A percentile compares a stretch with the other conserved stretches of the same genome.
phyloP scores from a whole-genome alignment of 1,140 invertebrate species.

The Scaptodrosophila lebanonensis region DNA sequence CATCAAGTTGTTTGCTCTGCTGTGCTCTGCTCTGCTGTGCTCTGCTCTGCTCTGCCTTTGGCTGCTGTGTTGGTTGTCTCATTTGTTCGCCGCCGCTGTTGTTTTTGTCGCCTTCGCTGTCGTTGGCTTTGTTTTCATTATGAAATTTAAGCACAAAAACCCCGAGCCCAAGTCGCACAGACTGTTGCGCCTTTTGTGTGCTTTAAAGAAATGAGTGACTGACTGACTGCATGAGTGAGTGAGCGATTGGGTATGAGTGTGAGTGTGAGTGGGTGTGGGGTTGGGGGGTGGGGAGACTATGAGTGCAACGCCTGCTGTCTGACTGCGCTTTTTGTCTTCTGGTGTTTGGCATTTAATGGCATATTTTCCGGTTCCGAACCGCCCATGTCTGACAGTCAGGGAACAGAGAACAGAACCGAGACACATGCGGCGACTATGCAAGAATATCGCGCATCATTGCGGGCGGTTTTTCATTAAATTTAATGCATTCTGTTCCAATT shows the following conservation, averaged over 20 bases:
- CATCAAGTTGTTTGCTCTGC: constrained; percentile 38
- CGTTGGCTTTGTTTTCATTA: constrained; percentile 59
- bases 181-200: too few relatives aligned
- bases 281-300: too few relatives aligned
- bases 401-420: not conserved
- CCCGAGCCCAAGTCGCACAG: too few relatives aligned
- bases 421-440: constrained; percentile 9
- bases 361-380: constrained; percentile 64
- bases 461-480: constrained; percentile 51
- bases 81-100: constrained; percentile 26
- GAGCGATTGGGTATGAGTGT: too few relatives aligned
- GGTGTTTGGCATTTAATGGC: constrained; percentile 64
- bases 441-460: constrained; percentile 3
- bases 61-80: constrained; percentile 51
- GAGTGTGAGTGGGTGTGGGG: too few relatives aligned
- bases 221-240: too few relatives aligned
- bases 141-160: constrained; percentile 72
- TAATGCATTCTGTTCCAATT: constrained; percentile 54
- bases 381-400: constrained; percentile 20
- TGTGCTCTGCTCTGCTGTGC: too few relatives aligned
- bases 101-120: constrained; percentile 18
- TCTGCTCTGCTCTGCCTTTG: not conserved
- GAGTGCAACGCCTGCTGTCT: constrained; percentile 2
- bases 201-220: too few relatives aligned
- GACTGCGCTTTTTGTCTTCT: constrained; percentile 2